Conservation (phyloP, 2,888 invertebrate species). For the Amphipyra tragopoginis region DNA sequence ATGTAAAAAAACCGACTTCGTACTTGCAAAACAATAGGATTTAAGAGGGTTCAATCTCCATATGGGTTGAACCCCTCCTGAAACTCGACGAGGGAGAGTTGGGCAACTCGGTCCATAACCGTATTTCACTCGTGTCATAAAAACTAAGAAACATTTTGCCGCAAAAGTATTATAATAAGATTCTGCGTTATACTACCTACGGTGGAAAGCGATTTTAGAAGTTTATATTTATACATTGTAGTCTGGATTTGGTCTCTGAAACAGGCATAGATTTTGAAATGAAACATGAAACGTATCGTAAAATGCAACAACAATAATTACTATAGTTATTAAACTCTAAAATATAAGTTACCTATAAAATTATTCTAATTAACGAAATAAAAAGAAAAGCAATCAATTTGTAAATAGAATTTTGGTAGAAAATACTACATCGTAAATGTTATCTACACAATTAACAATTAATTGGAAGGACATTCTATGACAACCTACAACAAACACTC, state of each 20-base stretch:
- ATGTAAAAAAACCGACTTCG: constrained; percentile 47
- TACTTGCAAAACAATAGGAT: constrained; percentile 71
- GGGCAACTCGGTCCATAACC: constrained; percentile 78
- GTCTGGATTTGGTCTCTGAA: background rate
- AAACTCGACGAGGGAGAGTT: constrained; percentile 66
- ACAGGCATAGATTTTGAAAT: no score
- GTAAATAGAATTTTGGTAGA: no score
- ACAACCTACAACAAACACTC: no score
- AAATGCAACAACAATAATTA: no score
- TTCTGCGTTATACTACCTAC: constrained; percentile 43
- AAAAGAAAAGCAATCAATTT: no score
- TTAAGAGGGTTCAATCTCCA: constrained; percentile 82
- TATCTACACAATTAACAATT: no score
- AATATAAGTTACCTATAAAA: no score
- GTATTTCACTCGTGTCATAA: constrained; percentile 84
- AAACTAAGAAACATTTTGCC: constrained; percentile 83
- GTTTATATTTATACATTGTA: constrained; percentile 12
- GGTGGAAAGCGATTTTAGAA: constrained; percentile 9
- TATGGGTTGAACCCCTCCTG: constrained; percentile 68
- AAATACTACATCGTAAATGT: no score
- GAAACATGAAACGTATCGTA: no score
- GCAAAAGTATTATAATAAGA: constrained; percentile 79
- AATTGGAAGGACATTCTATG: no score
- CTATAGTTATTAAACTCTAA: no score
- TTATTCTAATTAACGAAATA: no score